Evolutionary conservation across 2,888 invertebrate species (phyloP).

Genomic region (Chydorus sphaericus): DNA sequence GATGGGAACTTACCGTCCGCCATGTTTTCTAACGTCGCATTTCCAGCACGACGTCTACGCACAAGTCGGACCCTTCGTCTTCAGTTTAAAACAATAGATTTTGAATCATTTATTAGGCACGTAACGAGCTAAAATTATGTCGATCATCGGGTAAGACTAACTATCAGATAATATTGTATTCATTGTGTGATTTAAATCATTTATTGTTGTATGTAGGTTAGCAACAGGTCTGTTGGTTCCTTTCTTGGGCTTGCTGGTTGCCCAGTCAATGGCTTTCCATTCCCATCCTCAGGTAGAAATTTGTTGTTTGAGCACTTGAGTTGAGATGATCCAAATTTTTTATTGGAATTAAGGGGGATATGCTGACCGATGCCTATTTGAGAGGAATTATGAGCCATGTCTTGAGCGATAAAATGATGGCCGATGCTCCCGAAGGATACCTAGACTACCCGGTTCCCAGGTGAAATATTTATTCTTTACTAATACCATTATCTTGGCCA

Average conservation of each 20-base stretch:
- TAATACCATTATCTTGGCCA: not conserved
- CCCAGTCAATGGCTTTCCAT: not conserved
- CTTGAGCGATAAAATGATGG: conserved; percentile 55
- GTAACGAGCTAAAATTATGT: too few species aligned
- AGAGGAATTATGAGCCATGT: conserved; percentile 59
- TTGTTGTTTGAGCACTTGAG: too few species aligned
- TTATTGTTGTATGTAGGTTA: not conserved
- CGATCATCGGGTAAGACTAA: not conserved
- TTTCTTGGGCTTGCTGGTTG: not conserved
- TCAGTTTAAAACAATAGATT: not conserved
- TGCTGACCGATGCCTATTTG: conserved; percentile 50
- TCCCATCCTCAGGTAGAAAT: conserved; percentile 1
- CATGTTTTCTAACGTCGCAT: too few species aligned
- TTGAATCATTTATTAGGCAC: too few species aligned
- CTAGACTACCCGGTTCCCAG: conserved; percentile 33
- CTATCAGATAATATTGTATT: not conserved
- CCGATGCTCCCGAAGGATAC: conserved; percentile 46
- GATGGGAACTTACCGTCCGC: too few species aligned
- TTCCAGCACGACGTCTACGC: too few species aligned
- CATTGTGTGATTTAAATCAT: too few species aligned
- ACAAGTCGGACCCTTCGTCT: too few species aligned
- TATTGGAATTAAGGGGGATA: too few species aligned
- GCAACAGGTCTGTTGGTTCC: not conserved
- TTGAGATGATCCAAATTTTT: too few species aligned
- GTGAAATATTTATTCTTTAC: not conserved